phyloP scores from a whole-genome alignment of 2,113 vertebrate genomes.

The Microcebus tavaratra region DNA sequence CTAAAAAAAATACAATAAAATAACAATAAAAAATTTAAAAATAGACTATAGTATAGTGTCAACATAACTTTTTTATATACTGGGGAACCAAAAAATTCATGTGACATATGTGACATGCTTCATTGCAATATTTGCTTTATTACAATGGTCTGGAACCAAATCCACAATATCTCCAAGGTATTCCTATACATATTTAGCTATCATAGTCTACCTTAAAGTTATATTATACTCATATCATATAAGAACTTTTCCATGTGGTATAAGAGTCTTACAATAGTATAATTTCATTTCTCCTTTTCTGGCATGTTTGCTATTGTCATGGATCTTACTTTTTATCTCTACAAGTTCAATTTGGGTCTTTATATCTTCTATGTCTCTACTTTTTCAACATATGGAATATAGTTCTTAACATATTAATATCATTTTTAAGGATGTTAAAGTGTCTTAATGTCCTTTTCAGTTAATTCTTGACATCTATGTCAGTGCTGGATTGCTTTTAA shows the following conservation, averaged over 20 bases:
- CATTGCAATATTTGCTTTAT: not conserved
- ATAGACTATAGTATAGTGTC: not conserved
- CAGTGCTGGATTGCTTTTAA: not conserved
- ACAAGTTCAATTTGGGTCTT: not conserved
- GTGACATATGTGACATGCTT: not conserved
- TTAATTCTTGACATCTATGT: not conserved
- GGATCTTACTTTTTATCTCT: constrained; percentile 19
- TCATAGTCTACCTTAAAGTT: not conserved
- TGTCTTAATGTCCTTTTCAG: not conserved
- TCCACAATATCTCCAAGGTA: not conserved
- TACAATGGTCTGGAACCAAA: not conserved
- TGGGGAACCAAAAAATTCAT: not conserved
- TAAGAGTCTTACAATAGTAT: not conserved
- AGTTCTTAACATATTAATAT: too few species aligned
- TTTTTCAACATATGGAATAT: not conserved
- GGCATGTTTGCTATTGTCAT: not conserved
- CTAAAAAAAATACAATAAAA: too few species aligned
- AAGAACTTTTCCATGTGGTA: not conserved
- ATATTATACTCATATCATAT: not conserved
- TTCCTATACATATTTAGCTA: not conserved
- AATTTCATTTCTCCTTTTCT: not conserved
- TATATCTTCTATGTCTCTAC: not conserved
- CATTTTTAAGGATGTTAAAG: too few species aligned
- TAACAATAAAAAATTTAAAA: too few species aligned
- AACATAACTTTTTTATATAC: not conserved